These are phyloP conservation scores for Heloderma charlesbogerti DNA, from an alignment of 2,113 vertebrate species.

Conservation along the genomic window DNA sequence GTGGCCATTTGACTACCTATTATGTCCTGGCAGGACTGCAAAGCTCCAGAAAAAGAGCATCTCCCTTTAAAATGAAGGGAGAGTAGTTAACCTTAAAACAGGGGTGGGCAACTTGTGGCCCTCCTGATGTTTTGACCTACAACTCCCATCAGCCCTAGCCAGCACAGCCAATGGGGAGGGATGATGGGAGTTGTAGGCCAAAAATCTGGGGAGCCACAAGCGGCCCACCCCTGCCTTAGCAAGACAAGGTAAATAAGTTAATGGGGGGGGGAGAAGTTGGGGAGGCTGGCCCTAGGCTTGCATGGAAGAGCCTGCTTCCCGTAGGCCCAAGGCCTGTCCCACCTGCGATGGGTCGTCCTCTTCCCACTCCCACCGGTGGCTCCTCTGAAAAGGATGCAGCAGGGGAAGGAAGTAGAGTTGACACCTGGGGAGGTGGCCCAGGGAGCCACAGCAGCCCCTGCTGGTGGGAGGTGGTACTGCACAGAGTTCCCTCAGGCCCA, in stretches of 20 bases:
- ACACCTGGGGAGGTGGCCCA: background rate
- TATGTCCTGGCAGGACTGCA: background rate
- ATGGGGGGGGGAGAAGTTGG: background rate
- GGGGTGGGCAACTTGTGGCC: too few species aligned
- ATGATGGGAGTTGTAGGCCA: too few species aligned
- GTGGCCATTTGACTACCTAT: background rate
- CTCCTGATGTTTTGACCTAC: too few species aligned
- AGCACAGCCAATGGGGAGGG: too few species aligned
- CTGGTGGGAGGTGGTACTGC: slow-evolving; percentile 27
- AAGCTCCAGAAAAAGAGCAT: background rate
- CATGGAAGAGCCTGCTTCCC: background rate
- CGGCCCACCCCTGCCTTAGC: background rate
- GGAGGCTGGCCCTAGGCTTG: background rate
- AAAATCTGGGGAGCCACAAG: too few species aligned
- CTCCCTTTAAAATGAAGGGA: background rate
- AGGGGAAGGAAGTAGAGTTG: background rate
- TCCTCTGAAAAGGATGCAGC: slow-evolving; percentile 8
- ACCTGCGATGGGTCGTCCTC: background rate
- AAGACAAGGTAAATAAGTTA: too few species aligned
- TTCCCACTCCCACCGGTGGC: background rate
- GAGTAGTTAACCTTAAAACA: background rate
- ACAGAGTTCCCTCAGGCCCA: background rate
- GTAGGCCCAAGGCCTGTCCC: background rate
- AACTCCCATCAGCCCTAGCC: too few species aligned
- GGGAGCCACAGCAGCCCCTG: slow-evolving; percentile 10